phyloP scores from a whole-genome alignment of 1,140 invertebrate species.

The Bombus confusus region DNA sequence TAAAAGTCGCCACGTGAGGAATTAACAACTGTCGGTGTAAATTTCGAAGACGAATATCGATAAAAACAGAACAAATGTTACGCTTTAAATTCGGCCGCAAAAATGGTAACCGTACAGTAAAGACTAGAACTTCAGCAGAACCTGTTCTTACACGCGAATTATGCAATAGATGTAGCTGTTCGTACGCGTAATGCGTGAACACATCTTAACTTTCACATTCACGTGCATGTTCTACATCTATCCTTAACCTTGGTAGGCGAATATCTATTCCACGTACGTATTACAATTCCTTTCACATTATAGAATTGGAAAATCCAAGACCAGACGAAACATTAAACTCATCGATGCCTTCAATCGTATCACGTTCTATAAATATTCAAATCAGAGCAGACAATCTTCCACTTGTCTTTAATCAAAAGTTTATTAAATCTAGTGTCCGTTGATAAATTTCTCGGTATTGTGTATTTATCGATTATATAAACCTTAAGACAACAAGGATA shows the following conservation, averaged over 20 bases:
- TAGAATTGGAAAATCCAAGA: background rate
- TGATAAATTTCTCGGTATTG: background rate
- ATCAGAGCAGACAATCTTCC: background rate
- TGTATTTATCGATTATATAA: background rate
- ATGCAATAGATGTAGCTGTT: slow-evolving; percentile 12
- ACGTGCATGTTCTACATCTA: slow-evolving; percentile 15
- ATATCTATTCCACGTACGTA: background rate
- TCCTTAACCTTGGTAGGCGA: slow-evolving; percentile 44
- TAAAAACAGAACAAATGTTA: background rate
- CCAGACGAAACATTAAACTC: background rate
- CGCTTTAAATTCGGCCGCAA: background rate
- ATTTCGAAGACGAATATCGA: background rate
- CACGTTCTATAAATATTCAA: background rate
- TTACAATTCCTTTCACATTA: background rate
- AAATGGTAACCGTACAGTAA: background rate
- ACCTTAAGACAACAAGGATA: no score
- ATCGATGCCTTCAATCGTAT: no score
- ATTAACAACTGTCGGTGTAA: background rate
- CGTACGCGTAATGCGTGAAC: slow-evolving; percentile 20
- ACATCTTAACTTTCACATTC: slow-evolving; percentile 48
- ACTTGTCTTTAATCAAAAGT: background rate
- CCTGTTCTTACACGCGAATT: slow-evolving; percentile 35
- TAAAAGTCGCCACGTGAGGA: background rate
- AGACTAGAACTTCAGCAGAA: background rate
- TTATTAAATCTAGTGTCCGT: no score